Base-by-base conservation (phyloP, 2,797 vertebrate species). In the Argentina silus region DNA sequence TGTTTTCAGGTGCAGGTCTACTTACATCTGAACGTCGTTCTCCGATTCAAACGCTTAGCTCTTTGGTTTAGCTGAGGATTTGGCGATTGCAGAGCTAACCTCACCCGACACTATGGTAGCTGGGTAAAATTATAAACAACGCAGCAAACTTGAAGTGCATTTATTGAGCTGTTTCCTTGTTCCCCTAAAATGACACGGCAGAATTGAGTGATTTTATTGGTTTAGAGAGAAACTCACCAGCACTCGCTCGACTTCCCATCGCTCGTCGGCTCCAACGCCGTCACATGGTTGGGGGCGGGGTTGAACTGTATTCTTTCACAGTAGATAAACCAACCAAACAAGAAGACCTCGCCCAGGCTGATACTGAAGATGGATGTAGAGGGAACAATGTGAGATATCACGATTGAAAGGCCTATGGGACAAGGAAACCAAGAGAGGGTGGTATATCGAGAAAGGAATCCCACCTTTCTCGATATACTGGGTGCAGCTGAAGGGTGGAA, bases 171-270 rank as follows among this genome's bases (percentile, higher is more conserved):
- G 59, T 65, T 78, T 87, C 81, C 90, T 77, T 83, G 90, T 93
- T 93, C 90, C 89, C 77, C 69, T 84, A 2, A 23, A 57, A 70
- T 82, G 87, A 91, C 88, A 81, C 70, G 7, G 66, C 77, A 27
- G 12, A 87, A 83, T 62, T 79, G 81, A 51, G 87, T 70, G 75
- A 79, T 91, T 85, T 91, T 90, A 93, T 93, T 93, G 93, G 93
- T 91, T 90, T 85, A 83, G 80, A 19, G 42, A 79, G 69, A 75
- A 86, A 94, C 93, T 93, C 87, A 93, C 93, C 93, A 91, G 92
- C 84, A 83, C 93, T 93, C 76, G 89, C 83, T 84, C 88, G 83
- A 86, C 83, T 86, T 76, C 92, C 93, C 93, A 93, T 93, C 87
- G 45, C 81, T 36, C 27, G 70, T 69, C n/a, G 51, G 19, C 1